These are phyloP conservation scores for Cosmia trapezina DNA, from an alignment of 2,888 invertebrate species.

Conservation along the genomic window DNA sequence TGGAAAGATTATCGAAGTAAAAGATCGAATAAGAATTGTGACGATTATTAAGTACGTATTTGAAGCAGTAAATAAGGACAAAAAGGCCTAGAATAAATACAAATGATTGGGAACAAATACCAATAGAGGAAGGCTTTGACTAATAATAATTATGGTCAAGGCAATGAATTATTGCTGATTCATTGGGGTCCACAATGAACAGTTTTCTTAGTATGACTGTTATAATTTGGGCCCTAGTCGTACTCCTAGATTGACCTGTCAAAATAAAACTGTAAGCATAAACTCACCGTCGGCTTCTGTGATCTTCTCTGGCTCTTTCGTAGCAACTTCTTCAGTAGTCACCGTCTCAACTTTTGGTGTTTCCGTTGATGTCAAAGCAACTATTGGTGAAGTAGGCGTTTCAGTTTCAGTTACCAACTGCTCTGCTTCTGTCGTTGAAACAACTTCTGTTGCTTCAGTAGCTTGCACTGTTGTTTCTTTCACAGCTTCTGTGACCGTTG, in stretches of 20 bases:
- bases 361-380: constrained; percentile 64
- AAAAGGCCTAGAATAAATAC: background rate
- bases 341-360: constrained; percentile 57
- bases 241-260: background rate
- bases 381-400: constrained; percentile 71
- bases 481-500: constrained; percentile 45
- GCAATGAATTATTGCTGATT: too few relatives aligned
- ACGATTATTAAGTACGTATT: background rate
- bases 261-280: background rate
- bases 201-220: background rate
- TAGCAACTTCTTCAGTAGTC: constrained; percentile 40
- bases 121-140: too few relatives aligned
- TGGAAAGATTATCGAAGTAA: background rate
- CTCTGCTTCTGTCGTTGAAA: constrained; percentile 41
- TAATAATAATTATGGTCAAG: too few relatives aligned
- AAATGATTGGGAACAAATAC: background rate
- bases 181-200: background rate
- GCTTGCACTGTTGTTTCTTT: constrained; percentile 41
- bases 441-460: constrained; percentile 30
- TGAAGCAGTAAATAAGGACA: background rate
- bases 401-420: constrained; percentile 69
- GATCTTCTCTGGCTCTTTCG: constrained; percentile 69
- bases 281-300: constrained; percentile 80
- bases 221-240: background rate
- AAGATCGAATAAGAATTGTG: background rate